Base-by-base conservation (phyloP, 2,113 vertebrate genomes). In the Mustela nigripes region DNA sequence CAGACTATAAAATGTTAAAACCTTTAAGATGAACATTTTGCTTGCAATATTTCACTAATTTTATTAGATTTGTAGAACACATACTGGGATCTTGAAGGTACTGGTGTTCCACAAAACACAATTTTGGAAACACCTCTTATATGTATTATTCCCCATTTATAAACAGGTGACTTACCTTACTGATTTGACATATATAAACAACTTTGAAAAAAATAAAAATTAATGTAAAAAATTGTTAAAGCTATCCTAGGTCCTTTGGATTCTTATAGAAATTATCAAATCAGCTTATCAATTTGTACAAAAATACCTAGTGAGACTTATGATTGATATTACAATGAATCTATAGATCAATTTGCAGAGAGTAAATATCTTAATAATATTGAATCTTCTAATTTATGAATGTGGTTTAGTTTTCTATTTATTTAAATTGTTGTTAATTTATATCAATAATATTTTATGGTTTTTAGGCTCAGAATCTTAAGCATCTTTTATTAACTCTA, bases 381-480 rank as follows among this genome's bases (percentile, higher is more conserved):
- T n/a, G 36, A 85, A 16, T 67, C 24, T 81, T 91, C 31, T 5
- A 15, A 19, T 67, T 14, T n/a, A 22, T 58, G 11, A 90, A 71
- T 87, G 18, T 69, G 11, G 33, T 45, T 69, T 76, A 74, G 21
- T 22, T 62, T 24, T 93, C 11, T 53, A 69, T 50, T 89, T 65
- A 65, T 88, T 85, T 89, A 92, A 94, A 80, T 80, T 92, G 18
- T 31, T n/a, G 58, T 22, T 89, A 73, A 81, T 74, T 60, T 96
- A 4, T 85, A 19, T 94, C n/a, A 84, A 62, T 62, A 96, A 73
- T 45, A n/a, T 94, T 83, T 65, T n/a, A 28, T 81, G 45, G 2
- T 19, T 50, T 92, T 74, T 58, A 58, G n/a, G 78, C 7, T 58
- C 31, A 65, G 21, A 26, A 11, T 76, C 22, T 93, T 89, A 65